Evolutionary conservation across 2,888 invertebrate genomes (phyloP), one percentile per base, ranked within the genome.

Genomic region (Tenthredo scrophulariae): DNA sequence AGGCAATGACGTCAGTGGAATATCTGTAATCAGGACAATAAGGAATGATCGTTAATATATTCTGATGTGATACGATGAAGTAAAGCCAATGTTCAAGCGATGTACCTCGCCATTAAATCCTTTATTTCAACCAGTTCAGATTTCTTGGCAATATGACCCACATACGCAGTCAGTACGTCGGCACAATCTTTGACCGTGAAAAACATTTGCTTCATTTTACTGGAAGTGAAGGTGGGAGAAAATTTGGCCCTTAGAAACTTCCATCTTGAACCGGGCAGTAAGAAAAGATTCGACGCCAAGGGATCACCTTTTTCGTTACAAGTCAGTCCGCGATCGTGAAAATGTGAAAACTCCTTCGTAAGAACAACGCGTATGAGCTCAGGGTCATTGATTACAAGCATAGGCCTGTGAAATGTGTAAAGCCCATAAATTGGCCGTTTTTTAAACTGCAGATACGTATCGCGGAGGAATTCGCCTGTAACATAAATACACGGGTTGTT

Each of bases 161-260:
- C 92, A 85, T 95, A 94, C 3, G 91, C 89, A 1, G 94, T 90
- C 88, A 96, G 94, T 85, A 95, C 94, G 18, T 94, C 92, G 0
- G 95, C 95, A 86, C 96, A 95, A 50, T 94, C 93, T 70, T 95
- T 94, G 18, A 96, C 94, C 0, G 95, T 94, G 0, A 94, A 93
- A 88, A 95, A 96, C 95, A 96, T 96, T 2, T 93, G 94, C 91
- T 96, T 96, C 82, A 97, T 92, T 91, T 96, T 96, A 9, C 95
- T 96, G 0, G 96, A 94, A 0, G 96, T 95, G 90, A 96, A 97
- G 0, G 95, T 95, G 0, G 96, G 96, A 0, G 96, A 95, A 89
- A 97, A 92, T 88, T 96, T 96, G 0, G 94, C 88, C n/a, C 97
- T 94, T 40, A 96, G 91, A 75, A 93, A 94, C 89, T 94, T 96